Percentiles rank a stretch among this genome's conserved stretches.
These are phyloP conservation scores for Furcula furcula DNA, from an alignment of 2,888 invertebrate genomes.

Conservation along the genomic window DNA sequence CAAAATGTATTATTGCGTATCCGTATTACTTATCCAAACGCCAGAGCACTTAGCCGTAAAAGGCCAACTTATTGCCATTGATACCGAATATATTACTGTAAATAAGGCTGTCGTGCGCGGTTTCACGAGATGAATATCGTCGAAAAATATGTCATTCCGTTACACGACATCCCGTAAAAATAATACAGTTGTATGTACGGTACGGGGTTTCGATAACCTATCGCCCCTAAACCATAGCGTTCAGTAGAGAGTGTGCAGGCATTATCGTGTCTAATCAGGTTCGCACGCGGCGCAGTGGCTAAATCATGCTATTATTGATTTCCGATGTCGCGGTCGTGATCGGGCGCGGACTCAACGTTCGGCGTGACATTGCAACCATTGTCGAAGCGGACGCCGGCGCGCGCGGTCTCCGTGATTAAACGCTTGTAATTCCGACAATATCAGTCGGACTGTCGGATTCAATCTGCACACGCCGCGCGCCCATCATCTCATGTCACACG, in stretches of 20 bases:
- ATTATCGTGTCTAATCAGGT: conserved; percentile 80
- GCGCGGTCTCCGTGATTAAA: conserved; percentile 74
- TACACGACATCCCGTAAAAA: conserved; percentile 51
- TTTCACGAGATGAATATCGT: conserved; percentile 66
- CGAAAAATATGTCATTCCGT: conserved; percentile 72
- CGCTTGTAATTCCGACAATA: conserved; percentile 79
- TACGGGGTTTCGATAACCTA: conserved; percentile 68
- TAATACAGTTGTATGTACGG: conserved; percentile 67
- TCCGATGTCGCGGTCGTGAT: conserved; percentile 81
- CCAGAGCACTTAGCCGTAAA: conserved; percentile 42
- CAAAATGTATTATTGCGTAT: conserved; percentile 32
- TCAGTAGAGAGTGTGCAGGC: conserved; percentile 62
- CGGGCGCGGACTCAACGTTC: conserved; percentile 67
- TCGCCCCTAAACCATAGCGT: conserved; percentile 55
- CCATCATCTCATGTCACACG: conserved; percentile 55
- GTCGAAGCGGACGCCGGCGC: conserved; percentile 60
- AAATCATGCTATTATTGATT: conserved; percentile 82
- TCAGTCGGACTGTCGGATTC: conserved; percentile 69
- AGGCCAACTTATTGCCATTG: conserved; percentile 51
- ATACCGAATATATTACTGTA: conserved; percentile 61
- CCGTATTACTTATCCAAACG: conserved; percentile 16
- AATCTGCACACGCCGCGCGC: conserved; percentile 54
- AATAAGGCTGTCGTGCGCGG: conserved; percentile 57
- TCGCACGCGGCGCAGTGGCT: conserved; percentile 81
- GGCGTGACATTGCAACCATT: conserved; percentile 74